Percentiles rank a stretch among this genome's conserved stretches.
These are phyloP conservation scores for Andrena bucephala DNA, from an alignment of 2,888 invertebrate species.

Conservation along the genomic window DNA sequence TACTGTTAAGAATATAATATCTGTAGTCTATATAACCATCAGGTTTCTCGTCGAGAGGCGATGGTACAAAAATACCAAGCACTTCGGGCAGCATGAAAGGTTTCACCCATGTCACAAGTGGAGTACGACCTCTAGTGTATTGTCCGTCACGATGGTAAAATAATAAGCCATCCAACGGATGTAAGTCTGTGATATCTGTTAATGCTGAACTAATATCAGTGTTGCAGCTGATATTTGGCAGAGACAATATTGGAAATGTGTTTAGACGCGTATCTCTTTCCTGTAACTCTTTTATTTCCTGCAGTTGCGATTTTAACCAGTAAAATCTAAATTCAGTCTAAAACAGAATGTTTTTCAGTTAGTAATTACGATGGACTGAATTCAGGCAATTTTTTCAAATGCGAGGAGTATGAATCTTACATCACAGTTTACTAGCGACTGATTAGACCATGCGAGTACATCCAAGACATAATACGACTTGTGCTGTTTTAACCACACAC, in stretches of 20 bases:
- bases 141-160: conserved; percentile 95
- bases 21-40: conserved; percentile 78
- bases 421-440: conserved; percentile 90
- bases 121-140: conserved; percentile 93
- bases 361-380: background rate
- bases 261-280: conserved; percentile 81
- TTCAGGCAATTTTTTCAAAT: conserved; percentile 14
- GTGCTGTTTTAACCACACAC: conserved; percentile 89
- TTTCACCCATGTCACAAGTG: conserved; percentile 96
- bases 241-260: conserved; percentile 85
- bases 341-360: conserved; percentile 74
- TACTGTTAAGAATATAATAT: conserved; percentile 52
- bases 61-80: conserved; percentile 85
- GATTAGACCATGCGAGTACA: conserved; percentile 92
- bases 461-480: conserved; percentile 93
- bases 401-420: conserved; percentile 85
- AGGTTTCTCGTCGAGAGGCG: conserved; percentile 77
- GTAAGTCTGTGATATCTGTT: conserved; percentile 76
- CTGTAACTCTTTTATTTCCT: conserved; percentile 87
- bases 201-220: conserved; percentile 73
- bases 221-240: conserved; percentile 86
- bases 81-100: conserved; percentile 95
- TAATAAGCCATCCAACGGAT: conserved; percentile 93
- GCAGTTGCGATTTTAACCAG: conserved; percentile 92
- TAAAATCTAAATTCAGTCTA: conserved; percentile 94